Evolutionary conservation across 2,888 invertebrate species (phyloP), one percentile per base, ranked within the genome.

Genomic region (Drosophila mimica): DNA sequence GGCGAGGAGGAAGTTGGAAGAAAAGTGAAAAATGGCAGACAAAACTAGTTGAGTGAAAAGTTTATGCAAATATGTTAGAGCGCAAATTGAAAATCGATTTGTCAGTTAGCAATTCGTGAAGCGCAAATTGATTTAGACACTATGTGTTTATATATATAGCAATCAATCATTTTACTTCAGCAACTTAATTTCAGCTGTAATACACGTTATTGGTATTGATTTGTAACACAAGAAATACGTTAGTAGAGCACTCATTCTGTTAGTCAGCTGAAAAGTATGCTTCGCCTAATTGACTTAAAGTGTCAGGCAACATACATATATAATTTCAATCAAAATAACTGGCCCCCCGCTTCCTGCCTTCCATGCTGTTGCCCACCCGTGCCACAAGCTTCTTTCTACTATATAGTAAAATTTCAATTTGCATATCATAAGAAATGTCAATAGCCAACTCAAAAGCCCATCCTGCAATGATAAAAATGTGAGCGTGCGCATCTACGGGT

Each of bases 321-420:
- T 82, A 82, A 87, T 82, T 81, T 80, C 82, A 87, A 85, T 83
- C 75, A 80, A 81, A 85, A 89, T 89, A 89, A 76, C 83, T 85
- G 76, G 75, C 74, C 73, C 36, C 49, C 59, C 64, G 71, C 67
- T 64, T 62, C 9, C 15, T 56, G 28, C 6, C 51, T 31, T 9
- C 61, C 57, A 52, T 31, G 5, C 43, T 68, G 36, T 31, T 28
- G 34, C 48, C 28, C 51, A 51, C 38, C 34, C 48, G 34, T 30
- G 9, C 20, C 62, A 11, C 57, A 34, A 61, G 53, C 61, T 53
- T 34, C 33, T 65, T 63, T 69, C 31, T 74, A 66, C 70, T 76
- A 82, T 86, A 76, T 76, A 64, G 69, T 73, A 76, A 83, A 89
- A 81, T 88, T 88, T 90, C 88, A 90, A 88, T 90, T 88, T 88